These are phyloP conservation scores for Muschampia plurimacula DNA, from an alignment of 2,888 invertebrate genomes.

Conservation along the genomic window DNA sequence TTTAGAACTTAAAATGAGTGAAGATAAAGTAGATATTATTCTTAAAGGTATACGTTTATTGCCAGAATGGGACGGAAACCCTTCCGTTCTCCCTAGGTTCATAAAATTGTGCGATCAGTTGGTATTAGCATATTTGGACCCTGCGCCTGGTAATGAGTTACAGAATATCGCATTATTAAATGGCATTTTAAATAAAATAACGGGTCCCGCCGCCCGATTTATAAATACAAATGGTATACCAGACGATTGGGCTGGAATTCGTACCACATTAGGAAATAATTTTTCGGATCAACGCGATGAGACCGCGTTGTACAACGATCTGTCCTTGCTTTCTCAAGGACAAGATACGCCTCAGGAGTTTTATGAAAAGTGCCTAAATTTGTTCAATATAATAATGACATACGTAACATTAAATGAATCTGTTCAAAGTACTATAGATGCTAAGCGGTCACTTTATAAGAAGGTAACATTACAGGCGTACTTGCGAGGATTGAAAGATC, in stretches of 20 bases:
- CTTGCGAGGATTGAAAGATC: slow-evolving; percentile 42
- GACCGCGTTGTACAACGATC: slow-evolving; percentile 38
- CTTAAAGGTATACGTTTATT: slow-evolving; percentile 37
- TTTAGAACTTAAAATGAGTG: neutral
- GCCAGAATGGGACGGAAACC: slow-evolving; percentile 45
- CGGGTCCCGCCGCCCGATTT: neutral
- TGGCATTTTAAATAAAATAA: slow-evolving; percentile 11
- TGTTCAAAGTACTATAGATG: slow-evolving; percentile 9
- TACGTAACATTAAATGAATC: slow-evolving; percentile 27
- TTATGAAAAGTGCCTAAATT: slow-evolving; percentile 34
- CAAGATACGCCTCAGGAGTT: slow-evolving; percentile 36
- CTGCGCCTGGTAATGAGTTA: neutral
- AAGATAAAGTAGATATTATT: neutral
- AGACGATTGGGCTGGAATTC: slow-evolving; percentile 42
- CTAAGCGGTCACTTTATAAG: slow-evolving; percentile 25
- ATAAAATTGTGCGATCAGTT: slow-evolving; percentile 39
- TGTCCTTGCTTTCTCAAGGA: slow-evolving; percentile 35
- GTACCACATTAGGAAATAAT: slow-evolving; percentile 39
- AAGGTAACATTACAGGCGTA: slow-evolving; percentile 44
- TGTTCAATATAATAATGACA: slow-evolving; percentile 32
- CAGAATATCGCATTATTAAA: neutral
- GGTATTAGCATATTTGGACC: neutral
- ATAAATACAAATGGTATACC: slow-evolving; percentile 47
- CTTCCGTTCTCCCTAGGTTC: slow-evolving; percentile 40
- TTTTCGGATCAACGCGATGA: slow-evolving; percentile 40